These are phyloP conservation scores for Troides aeacus DNA, from an alignment of 2,888 invertebrate genomes.

Conservation along the genomic window DNA sequence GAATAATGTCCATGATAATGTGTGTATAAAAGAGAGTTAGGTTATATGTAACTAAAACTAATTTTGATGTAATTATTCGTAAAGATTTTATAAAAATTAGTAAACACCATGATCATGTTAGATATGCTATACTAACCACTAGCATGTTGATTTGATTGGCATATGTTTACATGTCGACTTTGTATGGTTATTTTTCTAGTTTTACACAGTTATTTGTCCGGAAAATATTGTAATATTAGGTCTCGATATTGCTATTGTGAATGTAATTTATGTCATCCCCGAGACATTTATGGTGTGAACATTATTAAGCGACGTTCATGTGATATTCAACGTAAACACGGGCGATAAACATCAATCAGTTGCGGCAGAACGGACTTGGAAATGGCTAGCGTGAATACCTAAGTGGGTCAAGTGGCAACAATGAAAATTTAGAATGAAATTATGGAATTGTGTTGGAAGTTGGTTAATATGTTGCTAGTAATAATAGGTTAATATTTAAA, in stretches of 20 bases:
- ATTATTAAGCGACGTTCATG: slow-evolving; percentile 40
- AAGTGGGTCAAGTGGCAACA: slow-evolving; percentile 16
- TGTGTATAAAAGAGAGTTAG: too few relatives aligned
- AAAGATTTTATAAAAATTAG: too few relatives aligned
- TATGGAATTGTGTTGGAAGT: neutral
- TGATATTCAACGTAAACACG: slow-evolving; percentile 42
- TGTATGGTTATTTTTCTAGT: neutral
- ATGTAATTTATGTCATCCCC: slow-evolving; percentile 39
- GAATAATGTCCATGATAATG: too few relatives aligned
- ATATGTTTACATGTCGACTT: neutral
- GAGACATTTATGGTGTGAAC: slow-evolving; percentile 42
- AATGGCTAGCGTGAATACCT: slow-evolving; percentile 4
- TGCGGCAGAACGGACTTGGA: slow-evolving; percentile 25
- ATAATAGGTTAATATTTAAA: too few relatives aligned
- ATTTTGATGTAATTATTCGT: too few relatives aligned
- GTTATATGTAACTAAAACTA: too few relatives aligned
- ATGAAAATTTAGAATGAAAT: neutral
- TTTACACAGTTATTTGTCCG: neutral
- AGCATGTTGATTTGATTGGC: neutral
- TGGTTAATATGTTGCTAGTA: too few relatives aligned
- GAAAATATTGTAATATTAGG: neutral
- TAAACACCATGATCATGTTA: too few relatives aligned
- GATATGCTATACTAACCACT: neutral
- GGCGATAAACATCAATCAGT: slow-evolving; percentile 34
- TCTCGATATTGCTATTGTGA: neutral